Evolutionary conservation across 1,140 invertebrate genomes (phyloP).

Genomic region (Drosophila oshimai): DNA sequence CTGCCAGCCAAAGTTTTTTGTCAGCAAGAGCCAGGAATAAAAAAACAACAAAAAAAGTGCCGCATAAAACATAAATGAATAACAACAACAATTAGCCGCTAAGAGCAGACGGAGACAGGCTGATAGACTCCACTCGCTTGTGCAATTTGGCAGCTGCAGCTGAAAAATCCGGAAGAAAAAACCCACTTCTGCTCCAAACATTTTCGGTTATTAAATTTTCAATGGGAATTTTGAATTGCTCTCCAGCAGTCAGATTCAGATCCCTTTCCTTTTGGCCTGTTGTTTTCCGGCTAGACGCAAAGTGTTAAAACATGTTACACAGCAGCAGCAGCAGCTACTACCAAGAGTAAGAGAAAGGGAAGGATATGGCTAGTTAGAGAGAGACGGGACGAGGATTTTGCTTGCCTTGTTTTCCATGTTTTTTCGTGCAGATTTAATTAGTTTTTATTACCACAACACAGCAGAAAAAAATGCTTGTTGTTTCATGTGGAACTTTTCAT

Average conservation of each 20-base stretch:
- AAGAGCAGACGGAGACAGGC: slow-evolving; percentile 4
- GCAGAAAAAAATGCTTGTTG: slow-evolving; percentile 30
- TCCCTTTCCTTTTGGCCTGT: slow-evolving; percentile 7
- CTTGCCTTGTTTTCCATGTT: slow-evolving; percentile 28
- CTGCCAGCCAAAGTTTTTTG: slow-evolving; percentile 63
- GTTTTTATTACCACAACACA: slow-evolving; percentile 69
- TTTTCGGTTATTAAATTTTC: slow-evolving; percentile 78
- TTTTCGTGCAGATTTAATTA: slow-evolving; percentile 72
- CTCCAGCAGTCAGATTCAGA: slow-evolving; percentile 45
- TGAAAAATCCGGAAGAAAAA: slow-evolving; percentile 3
- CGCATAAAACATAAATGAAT: slow-evolving; percentile 77
- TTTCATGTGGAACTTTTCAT: slow-evolving; percentile 56
- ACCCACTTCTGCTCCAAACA: slow-evolving; percentile 31
- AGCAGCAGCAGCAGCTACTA: slow-evolving; percentile 26
- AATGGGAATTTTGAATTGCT: slow-evolving; percentile 71
- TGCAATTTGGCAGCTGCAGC: slow-evolving; percentile 51
- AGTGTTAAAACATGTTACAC: slow-evolving; percentile 71
- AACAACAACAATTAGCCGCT: slow-evolving; percentile 60
- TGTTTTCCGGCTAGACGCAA: slow-evolving; percentile 59
- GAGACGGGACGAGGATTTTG: neutral
- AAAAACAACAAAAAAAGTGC: slow-evolving; percentile 28
- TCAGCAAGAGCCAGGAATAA: slow-evolving; percentile 33
- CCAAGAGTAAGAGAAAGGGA: neutral
- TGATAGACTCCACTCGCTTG: slow-evolving; percentile 19
- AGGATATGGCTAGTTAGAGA: neutral